Percentiles rank a stretch among this genome's conserved stretches.
Conservation (phyloP, 2,797 vertebrate genomes). For the Neostethus bicornis region DNA sequence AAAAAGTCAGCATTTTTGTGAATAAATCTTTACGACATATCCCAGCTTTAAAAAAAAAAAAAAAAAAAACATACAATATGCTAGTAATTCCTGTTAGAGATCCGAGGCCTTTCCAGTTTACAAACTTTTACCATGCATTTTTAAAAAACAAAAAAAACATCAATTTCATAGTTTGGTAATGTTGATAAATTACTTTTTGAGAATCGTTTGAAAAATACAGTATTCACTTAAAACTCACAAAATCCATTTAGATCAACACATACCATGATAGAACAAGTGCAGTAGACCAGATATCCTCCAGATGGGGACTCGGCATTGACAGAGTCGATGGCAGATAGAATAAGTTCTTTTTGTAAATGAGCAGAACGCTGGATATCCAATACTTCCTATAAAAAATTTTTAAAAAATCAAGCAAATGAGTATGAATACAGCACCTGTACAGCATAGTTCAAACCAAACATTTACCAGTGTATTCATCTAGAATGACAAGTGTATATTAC, state of each 20-base stretch:
- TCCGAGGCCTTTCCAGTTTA: too few relatives aligned
- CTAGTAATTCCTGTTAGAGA: too few relatives aligned
- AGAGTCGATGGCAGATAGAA: constrained; percentile 94
- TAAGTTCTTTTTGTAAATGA: constrained; percentile 94
- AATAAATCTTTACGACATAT: too few relatives aligned
- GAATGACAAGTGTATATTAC: constrained; percentile 48
- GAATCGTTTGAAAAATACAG: background rate
- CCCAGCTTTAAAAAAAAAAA: too few relatives aligned
- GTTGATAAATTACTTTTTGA: too few relatives aligned
- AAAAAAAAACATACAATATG: too few relatives aligned
- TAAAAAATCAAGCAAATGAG: background rate
- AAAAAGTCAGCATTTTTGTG: too few relatives aligned
- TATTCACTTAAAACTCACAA: background rate
- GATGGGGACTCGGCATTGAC: constrained; percentile 88
- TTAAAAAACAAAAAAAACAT: too few relatives aligned
- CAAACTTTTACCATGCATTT: too few relatives aligned
- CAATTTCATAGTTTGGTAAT: too few relatives aligned
- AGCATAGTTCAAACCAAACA: background rate
- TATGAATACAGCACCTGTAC: background rate
- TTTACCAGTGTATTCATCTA: fast-evolving
- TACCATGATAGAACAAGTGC: constrained; percentile 95
- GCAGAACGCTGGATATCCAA: constrained; percentile 89
- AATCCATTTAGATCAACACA: background rate
- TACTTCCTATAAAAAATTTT: constrained; percentile 81
- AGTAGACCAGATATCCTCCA: constrained; percentile 94